A percentile compares a stretch with the other conserved stretches of the same genome.
Evolutionary conservation across 1,140 invertebrate genomes (phyloP).

Genomic region (Caerostris extrusa): DNA sequence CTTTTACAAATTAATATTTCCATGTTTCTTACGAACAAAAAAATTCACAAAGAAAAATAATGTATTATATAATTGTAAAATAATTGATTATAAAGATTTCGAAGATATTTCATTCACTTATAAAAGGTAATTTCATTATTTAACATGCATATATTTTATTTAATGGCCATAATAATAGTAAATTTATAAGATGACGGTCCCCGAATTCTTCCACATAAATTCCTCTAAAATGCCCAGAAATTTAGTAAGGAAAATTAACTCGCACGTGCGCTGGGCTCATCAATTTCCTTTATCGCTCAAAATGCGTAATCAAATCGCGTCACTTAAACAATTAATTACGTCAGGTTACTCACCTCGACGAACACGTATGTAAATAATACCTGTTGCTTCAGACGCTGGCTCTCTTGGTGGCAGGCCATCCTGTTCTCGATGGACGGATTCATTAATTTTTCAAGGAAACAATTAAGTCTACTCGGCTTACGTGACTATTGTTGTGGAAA

Average conservation of each 20-base stretch:
- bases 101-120: too few relatives aligned
- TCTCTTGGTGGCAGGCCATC: neutral
- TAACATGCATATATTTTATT: too few relatives aligned
- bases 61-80: too few relatives aligned
- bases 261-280: neutral
- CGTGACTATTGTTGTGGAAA: conserved; percentile 10
- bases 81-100: too few relatives aligned
- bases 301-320: conserved; percentile 34
- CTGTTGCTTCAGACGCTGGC: neutral
- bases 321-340: conserved; percentile 49
- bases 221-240: neutral
- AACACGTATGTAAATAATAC: neutral
- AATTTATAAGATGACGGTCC: neutral
- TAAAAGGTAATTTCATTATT: too few relatives aligned
- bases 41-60: too few relatives aligned
- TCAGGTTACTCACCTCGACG: conserved; percentile 3
- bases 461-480: neutral
- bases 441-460: neutral
- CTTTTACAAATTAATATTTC: too few relatives aligned
- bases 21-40: too few relatives aligned
- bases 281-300: conserved; percentile 36
- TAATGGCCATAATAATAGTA: neutral
- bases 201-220: neutral
- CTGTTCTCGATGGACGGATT: neutral
- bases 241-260: neutral